phyloP scores from a whole-genome alignment of 1,140 invertebrate genomes.

The Drosophila saltans region DNA sequence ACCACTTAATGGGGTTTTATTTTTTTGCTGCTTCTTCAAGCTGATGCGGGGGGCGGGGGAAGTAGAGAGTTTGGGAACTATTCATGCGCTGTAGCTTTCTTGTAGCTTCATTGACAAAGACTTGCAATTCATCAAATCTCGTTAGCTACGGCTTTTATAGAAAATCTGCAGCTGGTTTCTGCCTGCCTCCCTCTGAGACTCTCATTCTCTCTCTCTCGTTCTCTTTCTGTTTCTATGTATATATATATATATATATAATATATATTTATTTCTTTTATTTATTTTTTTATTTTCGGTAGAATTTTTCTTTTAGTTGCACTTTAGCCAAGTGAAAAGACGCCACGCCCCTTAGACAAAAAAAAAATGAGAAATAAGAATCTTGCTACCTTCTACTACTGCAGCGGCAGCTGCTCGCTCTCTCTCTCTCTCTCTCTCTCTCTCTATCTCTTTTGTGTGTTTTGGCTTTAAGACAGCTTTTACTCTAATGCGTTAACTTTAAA shows the following conservation, averaged over 20 bases:
- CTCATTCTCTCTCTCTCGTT: slow-evolving; percentile 12
- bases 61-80: slow-evolving; percentile 29
- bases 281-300: slow-evolving; percentile 44
- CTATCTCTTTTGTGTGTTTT: slow-evolving; percentile 4
- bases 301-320: slow-evolving; percentile 39
- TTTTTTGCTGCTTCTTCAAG: slow-evolving; percentile 46
- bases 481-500: slow-evolving; percentile 44
- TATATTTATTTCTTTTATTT: too few relatives aligned
- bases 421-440: too few relatives aligned
- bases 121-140: slow-evolving; percentile 78
- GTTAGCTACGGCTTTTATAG: slow-evolving; percentile 77
- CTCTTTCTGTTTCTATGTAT: background rate
- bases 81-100: slow-evolving; percentile 68
- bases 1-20: slow-evolving; percentile 66
- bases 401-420: background rate
- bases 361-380: slow-evolving; percentile 1
- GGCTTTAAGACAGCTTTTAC: slow-evolving; percentile 51
- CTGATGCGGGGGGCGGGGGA: background rate
- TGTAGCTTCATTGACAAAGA: slow-evolving; percentile 72
- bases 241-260: too few relatives aligned
- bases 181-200: background rate
- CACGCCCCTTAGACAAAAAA: slow-evolving; percentile 48
- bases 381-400: background rate
- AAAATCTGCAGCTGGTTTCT: slow-evolving; percentile 71
- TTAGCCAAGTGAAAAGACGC: slow-evolving; percentile 43